phyloP scores from a whole-genome alignment of 2,113 vertebrate genomes.

The Protomyctophum bolini region DNA sequence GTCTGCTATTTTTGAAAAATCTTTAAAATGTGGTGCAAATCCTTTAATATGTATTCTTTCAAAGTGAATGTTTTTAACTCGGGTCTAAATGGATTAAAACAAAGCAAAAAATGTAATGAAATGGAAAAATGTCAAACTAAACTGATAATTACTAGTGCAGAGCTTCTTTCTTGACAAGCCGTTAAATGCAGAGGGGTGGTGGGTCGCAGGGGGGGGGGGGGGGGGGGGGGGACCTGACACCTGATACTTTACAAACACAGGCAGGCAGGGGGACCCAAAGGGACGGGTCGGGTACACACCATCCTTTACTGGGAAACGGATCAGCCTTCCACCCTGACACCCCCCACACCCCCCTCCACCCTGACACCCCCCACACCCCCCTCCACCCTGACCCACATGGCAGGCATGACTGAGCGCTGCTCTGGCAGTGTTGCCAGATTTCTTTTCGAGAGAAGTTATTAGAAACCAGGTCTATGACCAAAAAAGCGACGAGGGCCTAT shows the following conservation, averaged over 20 bases:
- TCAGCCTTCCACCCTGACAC: constrained; percentile 74
- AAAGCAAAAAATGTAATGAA: neutral
- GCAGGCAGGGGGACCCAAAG: constrained; percentile 68
- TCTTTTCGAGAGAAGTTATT: no score
- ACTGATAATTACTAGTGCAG: constrained; percentile 54
- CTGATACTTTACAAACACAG: constrained; percentile 77
- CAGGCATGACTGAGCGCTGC: constrained; percentile 85
- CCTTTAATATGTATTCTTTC: no score
- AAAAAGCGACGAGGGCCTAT: no score
- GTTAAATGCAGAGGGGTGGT: constrained; percentile 73
- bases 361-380: constrained; percentile 56
- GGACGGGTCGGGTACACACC: constrained; percentile 77
- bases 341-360: constrained; percentile 58
- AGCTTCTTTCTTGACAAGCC: constrained; percentile 79
- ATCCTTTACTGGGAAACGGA: constrained; percentile 75
- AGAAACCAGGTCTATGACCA: no score
- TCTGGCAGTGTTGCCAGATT: constrained; percentile 74
- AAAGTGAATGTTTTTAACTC: no score
- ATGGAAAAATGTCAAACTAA: neutral
- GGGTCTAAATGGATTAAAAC: neutral
- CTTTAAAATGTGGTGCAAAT: no score
- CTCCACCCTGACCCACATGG: constrained; percentile 72
- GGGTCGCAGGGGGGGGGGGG: constrained; percentile 28
- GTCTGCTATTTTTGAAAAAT: no score
- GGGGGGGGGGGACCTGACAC: constrained; percentile 65